Evolutionary conservation across 2,888 invertebrate genomes (phyloP), one percentile per base, ranked within the genome.

Genomic region (Cosmorhoe ocellata): DNA sequence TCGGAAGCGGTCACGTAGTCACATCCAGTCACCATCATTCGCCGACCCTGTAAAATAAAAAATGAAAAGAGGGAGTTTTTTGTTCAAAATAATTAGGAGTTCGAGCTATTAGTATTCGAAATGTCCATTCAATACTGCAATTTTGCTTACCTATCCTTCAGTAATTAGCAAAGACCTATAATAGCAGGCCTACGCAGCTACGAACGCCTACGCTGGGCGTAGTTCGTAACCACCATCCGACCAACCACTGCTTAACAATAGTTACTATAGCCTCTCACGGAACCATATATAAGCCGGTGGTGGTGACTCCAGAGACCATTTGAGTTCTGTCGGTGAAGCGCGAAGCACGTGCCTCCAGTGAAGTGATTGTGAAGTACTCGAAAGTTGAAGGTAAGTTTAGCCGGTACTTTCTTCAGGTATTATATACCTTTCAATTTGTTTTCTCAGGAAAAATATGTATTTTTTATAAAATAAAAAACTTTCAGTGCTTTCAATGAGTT

Each of bases 141-240:
- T 48, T 44, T 44, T 44, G 11, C 32, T 13, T 24, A 28, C 8
- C 6, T 13, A 14, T 40, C 27, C 12, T 26, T 34, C 18, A 3
- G 2, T 38, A 24, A 46, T 34, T 34, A 34, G 18, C 18, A 18
- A 18, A 18, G 2, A 43, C 37, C 42, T 31, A 31, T 22, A 22
- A 14, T 27, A 28, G 46, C 36, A 37, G 41, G 30, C 44, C 40
- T 48, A 48, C 44, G 51, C 31, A 32, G 12, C 30, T 30, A 30
- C 26, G 38, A 81, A 83, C 87, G 88, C 88, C 89, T 81, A 88
- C 88, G 83, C 66, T 61, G 83, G 82, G 86, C 83, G 81, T 76
- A 79, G 79, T 79, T 71, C 64, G 74, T 78, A 79, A 77, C 2
- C 73, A 75, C 81, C 84, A 81, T 55, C 58, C 61, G 50, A 57